These are phyloP conservation scores for Arizona elegans DNA, from an alignment of 2,113 vertebrate genomes.

Conservation along the genomic window DNA sequence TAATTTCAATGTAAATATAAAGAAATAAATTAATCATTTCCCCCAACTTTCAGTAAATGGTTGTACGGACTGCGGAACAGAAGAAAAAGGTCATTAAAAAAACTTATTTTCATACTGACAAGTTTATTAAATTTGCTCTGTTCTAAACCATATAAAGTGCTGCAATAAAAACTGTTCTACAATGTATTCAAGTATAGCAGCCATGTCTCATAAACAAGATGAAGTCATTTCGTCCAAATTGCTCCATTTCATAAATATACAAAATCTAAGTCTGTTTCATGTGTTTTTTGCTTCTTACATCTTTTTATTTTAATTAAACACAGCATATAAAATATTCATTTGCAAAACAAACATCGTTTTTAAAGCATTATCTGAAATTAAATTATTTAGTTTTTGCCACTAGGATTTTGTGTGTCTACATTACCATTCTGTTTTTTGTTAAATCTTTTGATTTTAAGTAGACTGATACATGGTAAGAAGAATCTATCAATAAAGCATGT, in stretches of 20 bases:
- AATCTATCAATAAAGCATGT: conserved; percentile 68
- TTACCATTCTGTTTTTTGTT: conserved; percentile 33
- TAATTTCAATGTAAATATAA: neutral
- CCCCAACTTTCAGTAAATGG: neutral
- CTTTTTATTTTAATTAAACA: conserved; percentile 83
- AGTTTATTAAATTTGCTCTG: conserved; percentile 75
- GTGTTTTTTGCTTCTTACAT: conserved; percentile 62
- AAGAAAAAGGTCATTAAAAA: conserved; percentile 21
- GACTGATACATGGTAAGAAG: conserved; percentile 62
- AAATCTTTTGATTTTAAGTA: conserved; percentile 59
- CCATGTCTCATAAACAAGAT: conserved; percentile 81
- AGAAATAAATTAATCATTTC: neutral
- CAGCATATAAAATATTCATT: conserved; percentile 79
- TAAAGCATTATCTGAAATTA: conserved; percentile 68
- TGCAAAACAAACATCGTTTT: conserved; percentile 76
- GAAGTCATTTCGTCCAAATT: conserved; percentile 76
- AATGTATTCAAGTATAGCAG: conserved; percentile 79
- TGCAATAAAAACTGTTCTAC: conserved; percentile 74
- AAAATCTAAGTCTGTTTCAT: conserved; percentile 71
- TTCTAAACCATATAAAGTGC: conserved; percentile 77
- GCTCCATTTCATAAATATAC: conserved; percentile 76
- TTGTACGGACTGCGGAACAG: neutral
- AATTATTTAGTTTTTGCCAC: conserved; percentile 57
- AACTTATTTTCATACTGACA: conserved; percentile 73
- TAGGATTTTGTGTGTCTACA: conserved; percentile 21